Evolutionary conservation across 2,797 vertebrate species (phyloP).

Genomic region (Dipus sagitta): DNA sequence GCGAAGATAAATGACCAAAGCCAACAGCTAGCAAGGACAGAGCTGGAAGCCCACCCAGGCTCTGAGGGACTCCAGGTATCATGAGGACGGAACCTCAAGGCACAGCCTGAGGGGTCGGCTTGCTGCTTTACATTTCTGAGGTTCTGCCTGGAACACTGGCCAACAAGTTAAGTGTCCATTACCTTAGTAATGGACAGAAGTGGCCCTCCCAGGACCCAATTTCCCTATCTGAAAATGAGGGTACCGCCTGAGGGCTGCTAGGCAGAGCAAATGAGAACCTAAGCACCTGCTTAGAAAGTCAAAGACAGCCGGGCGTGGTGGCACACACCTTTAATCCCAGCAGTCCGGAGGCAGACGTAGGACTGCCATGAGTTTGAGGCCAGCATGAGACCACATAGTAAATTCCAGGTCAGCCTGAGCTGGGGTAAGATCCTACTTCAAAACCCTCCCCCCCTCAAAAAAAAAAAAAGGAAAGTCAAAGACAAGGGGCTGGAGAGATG

Average conservation of each 20-base stretch:
- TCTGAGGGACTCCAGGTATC: neutral
- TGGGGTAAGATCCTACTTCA: too few species aligned
- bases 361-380: too few species aligned
- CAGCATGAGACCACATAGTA: too few species aligned
- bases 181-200: neutral
- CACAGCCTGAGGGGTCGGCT: neutral
- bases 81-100: neutral
- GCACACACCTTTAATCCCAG: too few species aligned
- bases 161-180: neutral
- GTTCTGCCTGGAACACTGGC: constrained; percentile 28
- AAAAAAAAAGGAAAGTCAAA: too few species aligned
- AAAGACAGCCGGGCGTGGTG: neutral
- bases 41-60: neutral
- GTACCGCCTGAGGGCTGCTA: neutral
- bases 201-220: neutral
- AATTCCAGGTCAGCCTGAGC: too few species aligned
- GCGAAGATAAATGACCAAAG: neutral
- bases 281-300: constrained; percentile 13
- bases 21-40: neutral
- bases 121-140: neutral
- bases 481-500: too few species aligned
- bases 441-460: too few species aligned
- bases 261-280: neutral
- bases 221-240: constrained; percentile 40
- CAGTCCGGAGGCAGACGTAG: too few species aligned